Base-by-base conservation (phyloP, 2,888 invertebrate species). In the Oscheius onirici region DNA sequence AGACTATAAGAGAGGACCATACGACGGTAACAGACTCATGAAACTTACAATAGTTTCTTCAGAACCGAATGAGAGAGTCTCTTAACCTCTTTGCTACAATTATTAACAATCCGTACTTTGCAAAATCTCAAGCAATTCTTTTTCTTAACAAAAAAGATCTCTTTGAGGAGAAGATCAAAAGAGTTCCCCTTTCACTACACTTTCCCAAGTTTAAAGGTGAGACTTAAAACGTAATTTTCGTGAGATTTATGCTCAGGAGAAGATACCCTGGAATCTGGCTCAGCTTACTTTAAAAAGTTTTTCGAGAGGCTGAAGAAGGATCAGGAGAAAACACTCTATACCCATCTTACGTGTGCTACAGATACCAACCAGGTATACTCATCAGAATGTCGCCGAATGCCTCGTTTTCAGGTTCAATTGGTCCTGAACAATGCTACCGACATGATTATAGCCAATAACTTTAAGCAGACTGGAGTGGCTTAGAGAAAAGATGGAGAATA, bases 1-100 rank as follows among this genome's bases (percentile, higher is more conserved):
- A 99, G 91, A 97, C 99, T 83, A 91, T 99, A 88, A 96, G 97
- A 90, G 99, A 99, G 91, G 99, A 99, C 89, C 97, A 97, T 91
- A 96, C 96, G 90, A 99, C 97, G 92, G 97, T 97, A 63, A 69
- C 75, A n/a, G 11, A 44, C 2, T 22, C 34, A 17, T 54, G 17
- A 2, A 15, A 8, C 22, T 13, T 54, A 34, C 1, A 43, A n/a
- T 3, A 26, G 24, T 34, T 26, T 5, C 75, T 82, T 57, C 70
- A 97, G 97, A 97, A 99, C 91, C 96, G 97, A 89, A 99, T 99
- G 97, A 97, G 97, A 90, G 99, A 99, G 91, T 96, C 96, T 89
- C 91, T 99, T 90, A 97, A 97, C 90, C 91, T 99, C 87, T 99
- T 99, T 90, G 97, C 97, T 90, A 97, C 97, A 78, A 97, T 99